These are phyloP conservation scores for Carlito syrichta DNA, from an alignment of 2,113 vertebrate genomes.

Conservation along the genomic window DNA sequence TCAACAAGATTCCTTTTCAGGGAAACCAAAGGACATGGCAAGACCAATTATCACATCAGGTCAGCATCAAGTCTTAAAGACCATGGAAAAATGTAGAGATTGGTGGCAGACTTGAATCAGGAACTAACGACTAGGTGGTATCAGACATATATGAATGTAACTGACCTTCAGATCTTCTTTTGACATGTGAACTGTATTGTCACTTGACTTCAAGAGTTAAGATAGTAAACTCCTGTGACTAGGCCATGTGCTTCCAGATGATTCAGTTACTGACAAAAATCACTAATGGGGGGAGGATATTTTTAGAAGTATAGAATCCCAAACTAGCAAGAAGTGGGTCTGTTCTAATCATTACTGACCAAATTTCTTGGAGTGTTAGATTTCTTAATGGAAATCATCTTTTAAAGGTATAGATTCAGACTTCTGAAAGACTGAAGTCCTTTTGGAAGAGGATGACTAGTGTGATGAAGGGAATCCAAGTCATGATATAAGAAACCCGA, in stretches of 20 bases:
- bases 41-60: slow-evolving; percentile 36
- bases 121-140: background rate
- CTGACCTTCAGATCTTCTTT: background rate
- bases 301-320: background rate
- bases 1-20: slow-evolving; percentile 22
- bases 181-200: background rate
- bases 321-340: background rate
- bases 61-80: slow-evolving; percentile 21
- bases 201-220: slow-evolving; percentile 28
- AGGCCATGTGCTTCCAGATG: background rate
- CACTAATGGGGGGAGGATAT: background rate
- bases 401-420: background rate
- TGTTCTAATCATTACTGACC: background rate
- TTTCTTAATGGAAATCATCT: background rate
- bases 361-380: background rate
- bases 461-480: background rate
- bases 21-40: slow-evolving; percentile 34
- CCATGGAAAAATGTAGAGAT: background rate
- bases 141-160: background rate
- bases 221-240: background rate
- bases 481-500: background rate
- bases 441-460: background rate
- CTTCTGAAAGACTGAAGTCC: background rate
- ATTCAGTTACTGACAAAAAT: slow-evolving; percentile 15
- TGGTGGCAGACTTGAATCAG: background rate